Base-by-base conservation (phyloP, 2,888 invertebrate species). In the Rotaria macrura region DNA sequence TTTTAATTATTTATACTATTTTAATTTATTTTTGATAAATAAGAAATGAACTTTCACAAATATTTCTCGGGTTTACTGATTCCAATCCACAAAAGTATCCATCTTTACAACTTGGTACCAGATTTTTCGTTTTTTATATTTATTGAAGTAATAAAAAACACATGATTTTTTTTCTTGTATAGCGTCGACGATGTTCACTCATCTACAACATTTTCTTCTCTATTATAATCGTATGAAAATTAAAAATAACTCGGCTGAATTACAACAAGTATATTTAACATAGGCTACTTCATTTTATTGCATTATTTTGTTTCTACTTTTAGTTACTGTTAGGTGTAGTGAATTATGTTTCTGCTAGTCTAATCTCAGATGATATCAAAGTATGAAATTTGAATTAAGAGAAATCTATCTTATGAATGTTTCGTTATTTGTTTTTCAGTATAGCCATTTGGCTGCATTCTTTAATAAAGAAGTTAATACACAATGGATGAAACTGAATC, bases 401-500 rank as follows among this genome's bases (percentile, higher is more conserved):
- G 23, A 74, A 79, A 12, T 25, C 23, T 10, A 20, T 79, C n/a
- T n/a, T n/a, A n/a, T 43, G 7, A 38, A 23, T 5, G 40, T 40
- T 25, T 79, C 23, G 74, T 29, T 40, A 20, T 79, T 43, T 65
- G 3, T 79, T 43, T 79, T n/a, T n/a, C n/a, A 79, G 79, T 40
- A 79, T 14, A 79, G 43, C n/a, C n/a, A 79, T n/a, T 25, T 79
- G n/a, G 79, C 79, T 40, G 43, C n/a, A 5, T 43, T 79, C 43
- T 79, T 79, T n/a, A 40, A 40, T 79, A 43, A 43, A 79, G 79
- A 79, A 9, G 9, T 79, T 10, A 79, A 79, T 43, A 14, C 40
- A 12, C 79, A 43, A 79, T 79, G 79, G 79, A 43, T 79, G 79
- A 43, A 40, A 79, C 38, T 79, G 5, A 79, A 79, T 79, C 79